Percentiles rank a stretch among this genome's conserved stretches.
These are phyloP conservation scores for Brachionichthys hirsutus DNA, from an alignment of 2,113 vertebrate species.

Conservation along the genomic window DNA sequence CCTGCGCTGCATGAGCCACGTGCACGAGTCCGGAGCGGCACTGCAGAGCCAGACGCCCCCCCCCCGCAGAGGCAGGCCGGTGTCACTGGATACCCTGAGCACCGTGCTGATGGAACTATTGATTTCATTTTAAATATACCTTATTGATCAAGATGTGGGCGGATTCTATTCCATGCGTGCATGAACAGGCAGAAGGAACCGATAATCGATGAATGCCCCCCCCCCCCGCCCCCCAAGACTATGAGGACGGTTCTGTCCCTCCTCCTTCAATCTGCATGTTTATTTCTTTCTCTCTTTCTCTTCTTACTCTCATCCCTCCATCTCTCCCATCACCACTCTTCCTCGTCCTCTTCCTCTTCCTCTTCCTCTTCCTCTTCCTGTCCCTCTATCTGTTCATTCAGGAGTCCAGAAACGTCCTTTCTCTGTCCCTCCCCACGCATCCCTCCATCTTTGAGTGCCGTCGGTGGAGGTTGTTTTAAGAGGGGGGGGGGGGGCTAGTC, in stretches of 20 bases:
- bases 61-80: too few relatives aligned
- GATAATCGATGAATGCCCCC: too few relatives aligned
- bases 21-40: constrained; percentile 53
- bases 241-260: neutral
- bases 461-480: neutral
- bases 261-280: neutral
- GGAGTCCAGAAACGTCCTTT: constrained; percentile 35
- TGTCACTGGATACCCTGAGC: too few relatives aligned
- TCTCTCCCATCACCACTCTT: constrained; percentile 3
- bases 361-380: constrained; percentile 13
- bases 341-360: constrained; percentile 5
- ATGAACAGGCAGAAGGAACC: too few relatives aligned
- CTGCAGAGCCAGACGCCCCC: constrained; percentile 42
- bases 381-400: constrained; percentile 35
- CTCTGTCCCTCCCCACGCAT: constrained; percentile 35
- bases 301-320: constrained; percentile 4
- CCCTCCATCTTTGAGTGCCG: constrained; percentile 19
- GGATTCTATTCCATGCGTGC: too few relatives aligned
- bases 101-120: too few relatives aligned
- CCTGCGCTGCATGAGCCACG: constrained; percentile 47
- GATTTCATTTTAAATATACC: too few relatives aligned
- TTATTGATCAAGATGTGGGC: too few relatives aligned
- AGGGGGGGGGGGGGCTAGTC: constrained; percentile 38
- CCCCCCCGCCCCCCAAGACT: too few relatives aligned
- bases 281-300: too few relatives aligned